A percentile compares a stretch with the other conserved stretches of the same genome.
These are phyloP conservation scores for Pogona vitticeps DNA, from an alignment of 2,113 vertebrate genomes.

Conservation along the genomic window DNA sequence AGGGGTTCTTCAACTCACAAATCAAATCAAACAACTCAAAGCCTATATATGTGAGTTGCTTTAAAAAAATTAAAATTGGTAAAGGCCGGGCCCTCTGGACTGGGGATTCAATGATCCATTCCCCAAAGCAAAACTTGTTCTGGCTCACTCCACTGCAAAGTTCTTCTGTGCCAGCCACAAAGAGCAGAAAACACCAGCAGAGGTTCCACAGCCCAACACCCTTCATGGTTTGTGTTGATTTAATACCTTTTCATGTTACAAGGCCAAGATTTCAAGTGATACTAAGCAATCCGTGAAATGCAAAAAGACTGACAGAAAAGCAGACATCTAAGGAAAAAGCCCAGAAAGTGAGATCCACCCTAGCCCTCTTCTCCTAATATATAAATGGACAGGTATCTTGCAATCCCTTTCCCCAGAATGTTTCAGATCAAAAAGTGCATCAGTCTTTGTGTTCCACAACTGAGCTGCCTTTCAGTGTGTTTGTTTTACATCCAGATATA, in stretches of 20 bases:
- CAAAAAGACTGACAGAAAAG: neutral
- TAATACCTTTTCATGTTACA: constrained; percentile 16
- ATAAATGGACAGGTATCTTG: neutral
- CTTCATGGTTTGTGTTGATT: neutral
- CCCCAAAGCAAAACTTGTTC: neutral
- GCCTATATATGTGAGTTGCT: neutral
- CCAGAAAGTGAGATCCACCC: neutral
- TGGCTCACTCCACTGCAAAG: neutral
- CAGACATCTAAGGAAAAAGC: neutral
- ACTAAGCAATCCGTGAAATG: neutral
- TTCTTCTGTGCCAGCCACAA: neutral
- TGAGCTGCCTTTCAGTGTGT: neutral
- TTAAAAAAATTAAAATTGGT: neutral
- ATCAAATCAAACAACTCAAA: neutral
- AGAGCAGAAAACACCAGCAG: neutral
- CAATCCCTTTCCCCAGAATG: constrained; percentile 9
- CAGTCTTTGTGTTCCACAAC: neutral
- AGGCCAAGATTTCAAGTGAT: neutral
- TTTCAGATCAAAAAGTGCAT: neutral
- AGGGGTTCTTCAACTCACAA: neutral
- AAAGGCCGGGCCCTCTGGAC: neutral
- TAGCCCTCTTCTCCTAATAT: neutral
- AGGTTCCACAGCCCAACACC: neutral
- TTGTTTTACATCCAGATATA: constrained; percentile 24
- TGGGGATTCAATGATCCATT: neutral